Conservation (phyloP, 1,140 invertebrate species). For the Drosophila simulans region DNA sequence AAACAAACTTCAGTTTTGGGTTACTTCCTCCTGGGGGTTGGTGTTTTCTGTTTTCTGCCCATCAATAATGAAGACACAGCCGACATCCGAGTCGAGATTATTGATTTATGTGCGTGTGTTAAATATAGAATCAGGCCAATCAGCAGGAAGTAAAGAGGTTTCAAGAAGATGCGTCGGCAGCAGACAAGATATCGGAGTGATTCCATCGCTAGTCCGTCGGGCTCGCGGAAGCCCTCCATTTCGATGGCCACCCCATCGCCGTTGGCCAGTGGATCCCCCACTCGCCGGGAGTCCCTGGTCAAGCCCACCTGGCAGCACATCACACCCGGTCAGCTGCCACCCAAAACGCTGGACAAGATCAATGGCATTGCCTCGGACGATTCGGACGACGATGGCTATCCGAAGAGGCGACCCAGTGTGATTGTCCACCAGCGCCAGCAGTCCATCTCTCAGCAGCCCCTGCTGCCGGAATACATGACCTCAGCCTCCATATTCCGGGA, state of each 20-base stretch:
- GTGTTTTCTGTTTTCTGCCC: conserved; percentile 11
- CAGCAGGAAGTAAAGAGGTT: conserved; percentile 48
- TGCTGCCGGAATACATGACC: conserved; percentile 70
- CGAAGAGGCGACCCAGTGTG: conserved; percentile 75
- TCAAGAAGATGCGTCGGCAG: conserved; percentile 69
- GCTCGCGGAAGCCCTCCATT: conserved; percentile 55
- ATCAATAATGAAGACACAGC: conserved; percentile 45
- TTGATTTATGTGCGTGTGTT: conserved; percentile 49
- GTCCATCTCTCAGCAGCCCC: conserved; percentile 67
- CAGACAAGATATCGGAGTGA: conserved; percentile 75
- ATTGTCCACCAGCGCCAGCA: conserved; percentile 77
- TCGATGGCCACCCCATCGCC: conserved; percentile 46
- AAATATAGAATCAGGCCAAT: conserved; percentile 61
- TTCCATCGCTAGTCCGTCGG: conserved; percentile 64
- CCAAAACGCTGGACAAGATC: conserved; percentile 79
- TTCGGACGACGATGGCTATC: conserved; percentile 77
- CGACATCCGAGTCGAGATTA: conserved; percentile 36
- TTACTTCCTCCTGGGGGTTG: conserved; percentile 19
- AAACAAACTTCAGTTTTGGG: conserved; percentile 28
- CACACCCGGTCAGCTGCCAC: conserved; percentile 75
- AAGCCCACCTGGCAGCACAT: conserved; percentile 84
- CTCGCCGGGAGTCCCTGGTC: conserved; percentile 77
- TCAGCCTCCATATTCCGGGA: conserved; percentile 57
- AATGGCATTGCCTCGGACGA: conserved; percentile 77
- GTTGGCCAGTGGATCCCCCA: conserved; percentile 51